A percentile compares a stretch with the other conserved stretches of the same genome.
Evolutionary conservation across 2,113 vertebrate species (phyloP).

Genomic region (Ranitomeya imitator): DNA sequence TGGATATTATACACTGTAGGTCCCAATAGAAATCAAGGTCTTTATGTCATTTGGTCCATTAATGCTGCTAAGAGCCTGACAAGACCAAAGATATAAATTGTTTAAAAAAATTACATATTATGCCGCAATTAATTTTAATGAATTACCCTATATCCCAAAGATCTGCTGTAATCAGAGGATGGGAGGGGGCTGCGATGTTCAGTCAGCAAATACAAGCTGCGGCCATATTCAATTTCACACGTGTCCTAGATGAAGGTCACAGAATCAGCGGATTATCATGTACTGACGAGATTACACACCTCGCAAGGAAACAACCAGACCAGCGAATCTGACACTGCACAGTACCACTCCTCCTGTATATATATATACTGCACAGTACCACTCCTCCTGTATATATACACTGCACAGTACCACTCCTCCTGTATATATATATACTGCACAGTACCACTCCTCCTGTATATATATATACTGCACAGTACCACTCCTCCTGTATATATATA

Average conservation of each 20-base stretch:
- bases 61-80: too few species aligned
- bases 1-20: too few species aligned
- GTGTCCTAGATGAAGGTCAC: neutral
- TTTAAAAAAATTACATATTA: too few species aligned
- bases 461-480: neutral
- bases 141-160: neutral
- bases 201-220: constrained; percentile 6
- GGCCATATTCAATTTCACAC: neutral
- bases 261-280: neutral
- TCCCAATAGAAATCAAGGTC: too few species aligned
- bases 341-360: neutral
- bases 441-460: neutral
- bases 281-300: neutral
- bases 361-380: neutral
- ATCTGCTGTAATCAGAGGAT: neutral
- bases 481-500: neutral
- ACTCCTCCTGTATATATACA: neutral
- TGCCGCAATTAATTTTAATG: too few species aligned
- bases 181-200: neutral
- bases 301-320: neutral
- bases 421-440: neutral
- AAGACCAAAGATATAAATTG: too few species aligned
- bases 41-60: too few species aligned
- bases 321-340: neutral
- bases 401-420: too few species aligned